Evolutionary conservation across 1,140 invertebrate genomes (phyloP), one percentile per base, ranked within the genome.

Genomic region (Medauroidea extradentata): DNA sequence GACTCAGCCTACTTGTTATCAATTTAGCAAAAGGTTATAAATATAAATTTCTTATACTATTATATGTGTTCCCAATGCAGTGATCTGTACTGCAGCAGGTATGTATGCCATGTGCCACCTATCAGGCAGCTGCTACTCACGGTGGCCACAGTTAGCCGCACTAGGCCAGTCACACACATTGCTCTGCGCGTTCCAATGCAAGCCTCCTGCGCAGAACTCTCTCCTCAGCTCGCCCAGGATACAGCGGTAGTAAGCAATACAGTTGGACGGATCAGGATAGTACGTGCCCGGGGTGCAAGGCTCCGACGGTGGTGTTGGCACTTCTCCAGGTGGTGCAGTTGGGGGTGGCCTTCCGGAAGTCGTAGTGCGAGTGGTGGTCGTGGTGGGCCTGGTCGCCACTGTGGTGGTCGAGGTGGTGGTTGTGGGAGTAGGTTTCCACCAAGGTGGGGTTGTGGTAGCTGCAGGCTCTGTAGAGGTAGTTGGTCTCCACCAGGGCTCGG

Each of bases 151-250:
- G 65, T 86, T 85, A 1, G 86, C 89, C 13, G 77, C 76, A 16
- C 75, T 75, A 2, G 90, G 89, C 90, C 90, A 93, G 67, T 94
- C 90, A 63, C 90, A 93, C 7, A 83, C 75, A n/a, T 78, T 77
- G 14, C 75, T 74, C 2, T 73, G 69, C 8, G 73, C 69, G 64
- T 91, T 90, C 89, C 90, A 94, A 66, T 93, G 88, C n/a, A 93
- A 70, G 29, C 88, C 88, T 1, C 85, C 82, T 0, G 89, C 84
- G 69, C 91, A 93, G 23, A 83, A 80, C 63, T 89, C 84, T 25
- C 81, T 83, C 42, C 77, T 78, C 53, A 86, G 77, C 53, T 85
- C 82, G 0, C 87, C 87, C 2, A 82, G 74, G 13, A 88, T 80
- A 66, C 91, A 93, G 67, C 87, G 81, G 56, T 86, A 85, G 67